Percentiles rank a stretch among this genome's conserved stretches.
phyloP scores from a whole-genome alignment of 2,797 vertebrate species.

The Epinephelus awoara region DNA sequence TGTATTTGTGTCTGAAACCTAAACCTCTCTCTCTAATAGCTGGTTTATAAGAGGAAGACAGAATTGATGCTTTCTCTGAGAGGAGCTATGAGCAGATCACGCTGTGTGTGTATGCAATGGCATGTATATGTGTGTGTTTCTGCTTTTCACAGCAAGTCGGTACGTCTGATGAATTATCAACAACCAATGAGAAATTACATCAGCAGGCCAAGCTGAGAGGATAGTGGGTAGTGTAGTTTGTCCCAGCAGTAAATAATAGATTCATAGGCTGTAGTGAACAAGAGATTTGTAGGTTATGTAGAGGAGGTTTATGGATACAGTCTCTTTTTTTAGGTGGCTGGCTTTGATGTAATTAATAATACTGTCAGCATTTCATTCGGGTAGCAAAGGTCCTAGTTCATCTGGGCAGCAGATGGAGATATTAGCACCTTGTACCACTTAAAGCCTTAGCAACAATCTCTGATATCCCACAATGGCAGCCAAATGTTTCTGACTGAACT shows the following conservation, averaged over 20 bases:
- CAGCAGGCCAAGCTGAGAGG: slow-evolving; percentile 11
- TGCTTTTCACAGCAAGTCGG: slow-evolving; percentile 1
- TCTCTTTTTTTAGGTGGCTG: neutral
- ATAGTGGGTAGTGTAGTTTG: slow-evolving; percentile 33
- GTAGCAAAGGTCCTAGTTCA: neutral
- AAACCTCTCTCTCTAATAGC: neutral
- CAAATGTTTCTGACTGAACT: slow-evolving; percentile 1
- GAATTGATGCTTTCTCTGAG: slow-evolving; percentile 17
- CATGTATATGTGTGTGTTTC: neutral
- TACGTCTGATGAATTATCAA: slow-evolving; percentile 24
- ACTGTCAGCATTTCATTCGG: slow-evolving; percentile 52
- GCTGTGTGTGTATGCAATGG: neutral
- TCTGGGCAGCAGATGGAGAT: slow-evolving; percentile 47
- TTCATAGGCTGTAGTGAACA: slow-evolving; percentile 12
- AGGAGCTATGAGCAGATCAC: neutral
- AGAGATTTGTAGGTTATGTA: slow-evolving; percentile 50
- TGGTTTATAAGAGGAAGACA: slow-evolving; percentile 9
- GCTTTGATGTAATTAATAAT: slow-evolving; percentile 23
- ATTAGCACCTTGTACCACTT: too few relatives aligned
- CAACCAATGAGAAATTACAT: slow-evolving; percentile 29
- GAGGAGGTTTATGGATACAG: slow-evolving; percentile 9
- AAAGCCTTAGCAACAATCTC: slow-evolving; percentile 4
- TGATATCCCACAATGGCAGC: slow-evolving; percentile 18
- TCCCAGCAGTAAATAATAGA: slow-evolving; percentile 22
- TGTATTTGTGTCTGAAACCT: neutral